These are phyloP conservation scores for Nerophis lumbriciformis DNA, from an alignment of 2,113 vertebrate genomes.

Conservation along the genomic window DNA sequence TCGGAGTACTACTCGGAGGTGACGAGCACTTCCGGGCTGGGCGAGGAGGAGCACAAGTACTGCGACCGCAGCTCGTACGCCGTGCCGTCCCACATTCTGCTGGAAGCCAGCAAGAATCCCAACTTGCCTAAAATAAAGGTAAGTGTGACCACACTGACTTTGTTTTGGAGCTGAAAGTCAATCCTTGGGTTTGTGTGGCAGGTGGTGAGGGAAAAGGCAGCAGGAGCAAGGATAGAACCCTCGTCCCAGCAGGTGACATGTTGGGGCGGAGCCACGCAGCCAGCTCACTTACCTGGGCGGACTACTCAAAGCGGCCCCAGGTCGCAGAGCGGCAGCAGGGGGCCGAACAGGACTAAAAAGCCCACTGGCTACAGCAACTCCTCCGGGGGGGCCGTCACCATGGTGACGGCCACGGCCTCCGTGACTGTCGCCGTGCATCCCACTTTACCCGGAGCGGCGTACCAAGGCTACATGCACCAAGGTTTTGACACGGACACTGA, in stretches of 20 bases:
- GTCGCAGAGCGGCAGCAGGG: constrained; percentile 54
- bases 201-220: constrained; percentile 76
- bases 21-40: constrained; percentile 74
- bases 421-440: constrained; percentile 91
- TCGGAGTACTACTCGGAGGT: constrained; percentile 78
- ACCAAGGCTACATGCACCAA: constrained; percentile 79
- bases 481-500: constrained; percentile 74
- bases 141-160: constrained; percentile 19
- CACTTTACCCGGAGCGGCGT: constrained; percentile 80
- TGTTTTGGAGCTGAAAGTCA: constrained; percentile 11
- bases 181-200: constrained; percentile 32
- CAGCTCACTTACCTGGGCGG: constrained; percentile 60
- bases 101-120: constrained; percentile 81
- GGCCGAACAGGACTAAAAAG: constrained; percentile 76
- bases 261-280: constrained; percentile 61
- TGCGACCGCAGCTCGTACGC: constrained; percentile 65
- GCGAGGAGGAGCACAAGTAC: constrained; percentile 68
- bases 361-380: constrained; percentile 57
- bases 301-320: constrained; percentile 66
- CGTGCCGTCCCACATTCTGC: constrained; percentile 73
- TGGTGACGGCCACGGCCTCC: constrained; percentile 88
- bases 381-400: constrained; percentile 52
- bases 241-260: constrained; percentile 51
- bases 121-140: constrained; percentile 80
- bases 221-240: constrained; percentile 48